A percentile compares a stretch with the other conserved stretches of the same genome.
Evolutionary conservation across 2,113 vertebrate genomes (phyloP).

Genomic region (Petrocephalus microphthalmus): DNA sequence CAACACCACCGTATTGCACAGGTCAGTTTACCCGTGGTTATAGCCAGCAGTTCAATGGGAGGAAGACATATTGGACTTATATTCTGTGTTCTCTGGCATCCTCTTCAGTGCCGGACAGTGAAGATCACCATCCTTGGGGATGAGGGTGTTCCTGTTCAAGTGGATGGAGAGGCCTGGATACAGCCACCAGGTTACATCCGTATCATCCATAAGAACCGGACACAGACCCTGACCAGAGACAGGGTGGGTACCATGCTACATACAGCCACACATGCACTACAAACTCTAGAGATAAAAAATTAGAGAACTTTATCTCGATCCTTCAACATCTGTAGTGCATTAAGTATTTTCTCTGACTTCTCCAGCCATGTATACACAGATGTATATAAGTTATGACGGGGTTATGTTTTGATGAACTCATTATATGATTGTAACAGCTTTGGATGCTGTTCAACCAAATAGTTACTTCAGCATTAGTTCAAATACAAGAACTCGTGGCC

Average conservation of each 20-base stretch:
- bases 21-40: conserved; percentile 53
- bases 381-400: not conserved
- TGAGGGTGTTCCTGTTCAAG: conserved; percentile 93
- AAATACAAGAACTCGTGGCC: no score
- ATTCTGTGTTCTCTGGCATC: conserved; percentile 2
- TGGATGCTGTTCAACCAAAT: no score
- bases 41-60: not conserved
- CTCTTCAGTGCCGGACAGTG: conserved; percentile 80
- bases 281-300: not conserved
- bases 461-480: no score
- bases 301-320: not conserved
- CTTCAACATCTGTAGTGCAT: not conserved
- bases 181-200: conserved; percentile 91
- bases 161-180: conserved; percentile 97
- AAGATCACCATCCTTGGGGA: conserved; percentile 95
- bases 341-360: not conserved
- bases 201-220: conserved; percentile 94
- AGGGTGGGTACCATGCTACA: conserved; percentile 58
- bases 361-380: not conserved
- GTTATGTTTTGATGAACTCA: not conserved
- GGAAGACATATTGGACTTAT: not conserved
- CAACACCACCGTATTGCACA: conserved; percentile 96
- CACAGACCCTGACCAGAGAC: conserved; percentile 90
- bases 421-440: no score
- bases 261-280: not conserved